A percentile compares a stretch with the other conserved stretches of the same genome.
Conservation (phyloP, 1,140 invertebrate species). For the Probaryconus sp. region DNA sequence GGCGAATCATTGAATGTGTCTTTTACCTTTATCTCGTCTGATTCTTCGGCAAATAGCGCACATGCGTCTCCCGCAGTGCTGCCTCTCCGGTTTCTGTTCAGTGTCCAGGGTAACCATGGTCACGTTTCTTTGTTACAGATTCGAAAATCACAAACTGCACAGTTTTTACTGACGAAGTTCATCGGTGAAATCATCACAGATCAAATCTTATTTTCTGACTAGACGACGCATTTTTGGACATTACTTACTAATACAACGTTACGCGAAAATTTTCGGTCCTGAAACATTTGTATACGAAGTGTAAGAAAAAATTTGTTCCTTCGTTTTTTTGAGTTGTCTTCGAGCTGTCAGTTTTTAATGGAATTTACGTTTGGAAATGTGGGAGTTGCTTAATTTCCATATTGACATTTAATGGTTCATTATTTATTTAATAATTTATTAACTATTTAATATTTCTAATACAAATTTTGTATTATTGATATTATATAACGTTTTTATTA, state of each 20-base stretch:
- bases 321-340: too few relatives aligned
- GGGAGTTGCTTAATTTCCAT: too few relatives aligned
- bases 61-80: constrained; percentile 76
- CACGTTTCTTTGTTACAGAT: constrained; percentile 27
- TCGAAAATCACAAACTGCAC: constrained; percentile 11
- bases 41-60: constrained; percentile 77
- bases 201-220: constrained; percentile 44
- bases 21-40: constrained; percentile 77
- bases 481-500: too few relatives aligned
- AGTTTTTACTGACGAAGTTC: constrained; percentile 33
- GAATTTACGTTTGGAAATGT: too few relatives aligned
- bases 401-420: too few relatives aligned
- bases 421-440: too few relatives aligned
- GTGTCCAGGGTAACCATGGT: constrained; percentile 77
- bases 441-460: too few relatives aligned
- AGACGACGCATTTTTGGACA: constrained; percentile 24
- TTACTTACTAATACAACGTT: constrained; percentile 6
- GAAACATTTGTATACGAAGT: too few relatives aligned
- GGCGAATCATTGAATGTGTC: constrained; percentile 9
- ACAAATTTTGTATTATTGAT: too few relatives aligned
- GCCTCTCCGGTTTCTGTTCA: constrained; percentile 76
- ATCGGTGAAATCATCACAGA: constrained; percentile 49
- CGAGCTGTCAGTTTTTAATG: too few relatives aligned
- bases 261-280: constrained; percentile 42
- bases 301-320: too few relatives aligned